Conservation (phyloP, 2,888 invertebrate species). For the Apotomis capreana region DNA sequence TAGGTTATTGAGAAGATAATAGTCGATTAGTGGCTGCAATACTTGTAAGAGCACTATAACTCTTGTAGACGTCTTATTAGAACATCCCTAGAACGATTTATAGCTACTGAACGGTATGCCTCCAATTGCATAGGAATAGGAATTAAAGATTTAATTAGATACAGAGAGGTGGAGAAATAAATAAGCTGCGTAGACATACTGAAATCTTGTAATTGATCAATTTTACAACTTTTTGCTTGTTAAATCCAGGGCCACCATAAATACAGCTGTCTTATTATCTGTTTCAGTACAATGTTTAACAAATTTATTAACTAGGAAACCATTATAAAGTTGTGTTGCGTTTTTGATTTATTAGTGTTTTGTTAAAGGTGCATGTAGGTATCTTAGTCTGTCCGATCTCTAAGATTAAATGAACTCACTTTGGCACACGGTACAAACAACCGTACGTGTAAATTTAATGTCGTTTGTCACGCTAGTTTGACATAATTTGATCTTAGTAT, state of each 20-base stretch:
- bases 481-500: too few relatives aligned
- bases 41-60: slow-evolving; percentile 55
- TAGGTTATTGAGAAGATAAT: neutral
- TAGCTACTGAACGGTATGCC: slow-evolving; percentile 43
- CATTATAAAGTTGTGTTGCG: neutral
- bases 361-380: too few relatives aligned
- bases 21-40: slow-evolving; percentile 47
- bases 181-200: slow-evolving; percentile 18
- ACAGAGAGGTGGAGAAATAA: slow-evolving; percentile 12
- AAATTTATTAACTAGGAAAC: neutral
- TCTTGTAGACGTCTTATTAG: slow-evolving; percentile 63
- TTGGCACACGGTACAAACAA: too few relatives aligned
- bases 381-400: too few relatives aligned
- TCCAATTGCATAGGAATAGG: slow-evolving; percentile 29
- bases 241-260: neutral
- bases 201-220: slow-evolving; percentile 24
- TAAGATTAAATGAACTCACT: too few relatives aligned
- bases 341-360: too few relatives aligned
- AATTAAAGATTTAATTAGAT: slow-evolving; percentile 41
- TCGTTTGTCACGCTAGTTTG: too few relatives aligned
- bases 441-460: too few relatives aligned
- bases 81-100: slow-evolving; percentile 58
- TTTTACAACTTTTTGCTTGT: slow-evolving; percentile 11
- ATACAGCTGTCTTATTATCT: neutral
- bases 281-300: neutral